These are phyloP conservation scores for Zaprionus nigranus DNA, from an alignment of 1,140 invertebrate genomes.

Conservation along the genomic window DNA sequence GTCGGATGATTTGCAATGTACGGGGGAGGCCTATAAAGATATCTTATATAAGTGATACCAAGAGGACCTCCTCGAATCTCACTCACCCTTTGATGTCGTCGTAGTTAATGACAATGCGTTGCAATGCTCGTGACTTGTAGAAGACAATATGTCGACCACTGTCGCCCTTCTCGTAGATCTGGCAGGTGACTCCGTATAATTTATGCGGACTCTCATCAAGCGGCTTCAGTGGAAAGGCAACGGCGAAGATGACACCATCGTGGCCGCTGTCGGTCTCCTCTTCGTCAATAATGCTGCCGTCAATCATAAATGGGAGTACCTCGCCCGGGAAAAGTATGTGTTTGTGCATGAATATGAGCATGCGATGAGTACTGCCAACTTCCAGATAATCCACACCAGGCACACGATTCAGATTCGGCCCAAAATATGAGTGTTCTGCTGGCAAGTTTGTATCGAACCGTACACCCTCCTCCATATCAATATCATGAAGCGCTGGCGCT, in stretches of 20 bases:
- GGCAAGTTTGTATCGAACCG: conserved; percentile 80
- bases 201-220: conserved; percentile 57
- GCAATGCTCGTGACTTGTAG: conserved; percentile 75
- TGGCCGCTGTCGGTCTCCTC: conserved; percentile 55
- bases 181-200: conserved; percentile 80
- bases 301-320: conserved; percentile 89
- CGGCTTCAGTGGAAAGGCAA: conserved; percentile 67
- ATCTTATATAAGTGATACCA: not conserved
- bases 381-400: conserved; percentile 77
- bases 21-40: conserved; percentile 55
- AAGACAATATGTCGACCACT: conserved; percentile 59
- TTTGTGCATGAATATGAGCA: conserved; percentile 87
- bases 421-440: conserved; percentile 83
- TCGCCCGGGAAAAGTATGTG: conserved; percentile 90
- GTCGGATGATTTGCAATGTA: conserved; percentile 72
- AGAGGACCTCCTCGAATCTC: not conserved
- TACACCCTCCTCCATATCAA: conserved; percentile 64
- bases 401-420: conserved; percentile 70
- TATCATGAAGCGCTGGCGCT: conserved; percentile 32
- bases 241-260: conserved; percentile 75
- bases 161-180: conserved; percentile 79
- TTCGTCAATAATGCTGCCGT: conserved; percentile 69
- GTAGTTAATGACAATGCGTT: conserved; percentile 74
- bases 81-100: conserved; percentile 70
- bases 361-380: conserved; percentile 74